These are phyloP conservation scores for Lepidostoma basale DNA, from an alignment of 1,140 invertebrate species.

Conservation along the genomic window DNA sequence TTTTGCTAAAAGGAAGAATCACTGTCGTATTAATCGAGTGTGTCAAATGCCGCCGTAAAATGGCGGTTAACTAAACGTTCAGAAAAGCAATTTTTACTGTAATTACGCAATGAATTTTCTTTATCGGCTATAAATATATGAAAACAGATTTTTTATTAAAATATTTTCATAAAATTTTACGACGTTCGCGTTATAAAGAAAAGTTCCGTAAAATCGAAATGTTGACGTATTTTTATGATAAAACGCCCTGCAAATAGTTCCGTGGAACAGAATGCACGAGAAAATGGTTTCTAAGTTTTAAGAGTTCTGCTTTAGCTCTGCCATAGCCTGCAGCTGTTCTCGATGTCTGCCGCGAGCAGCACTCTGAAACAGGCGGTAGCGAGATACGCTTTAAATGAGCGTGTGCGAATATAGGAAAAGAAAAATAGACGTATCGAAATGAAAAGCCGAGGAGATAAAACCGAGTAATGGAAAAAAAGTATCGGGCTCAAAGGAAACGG, in stretches of 20 bases:
- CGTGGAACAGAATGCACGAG: too few species aligned
- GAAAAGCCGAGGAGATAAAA: conserved; percentile 11
- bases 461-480: neutral
- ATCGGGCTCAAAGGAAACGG: conserved; percentile 5
- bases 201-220: too few species aligned
- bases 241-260: too few species aligned
- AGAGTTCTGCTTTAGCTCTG: neutral
- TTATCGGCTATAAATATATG: neutral
- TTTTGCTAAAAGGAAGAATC: too few species aligned
- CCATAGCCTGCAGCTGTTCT: neutral
- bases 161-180: too few species aligned
- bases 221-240: too few species aligned
- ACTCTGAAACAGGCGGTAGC: neutral
- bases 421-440: neutral
- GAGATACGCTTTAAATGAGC: neutral
- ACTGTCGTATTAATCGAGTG: neutral
- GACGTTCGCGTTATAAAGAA: too few species aligned
- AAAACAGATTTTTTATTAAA: neutral
- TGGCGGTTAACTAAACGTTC: neutral
- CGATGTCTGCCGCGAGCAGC: neutral
- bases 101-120: neutral
- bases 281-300: neutral
- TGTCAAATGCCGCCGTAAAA: neutral
- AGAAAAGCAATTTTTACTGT: neutral
- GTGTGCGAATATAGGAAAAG: neutral